A percentile compares a stretch with the other conserved stretches of the same genome.
phyloP scores from a whole-genome alignment of 2,797 vertebrate genomes.

The Menidia menidia region DNA sequence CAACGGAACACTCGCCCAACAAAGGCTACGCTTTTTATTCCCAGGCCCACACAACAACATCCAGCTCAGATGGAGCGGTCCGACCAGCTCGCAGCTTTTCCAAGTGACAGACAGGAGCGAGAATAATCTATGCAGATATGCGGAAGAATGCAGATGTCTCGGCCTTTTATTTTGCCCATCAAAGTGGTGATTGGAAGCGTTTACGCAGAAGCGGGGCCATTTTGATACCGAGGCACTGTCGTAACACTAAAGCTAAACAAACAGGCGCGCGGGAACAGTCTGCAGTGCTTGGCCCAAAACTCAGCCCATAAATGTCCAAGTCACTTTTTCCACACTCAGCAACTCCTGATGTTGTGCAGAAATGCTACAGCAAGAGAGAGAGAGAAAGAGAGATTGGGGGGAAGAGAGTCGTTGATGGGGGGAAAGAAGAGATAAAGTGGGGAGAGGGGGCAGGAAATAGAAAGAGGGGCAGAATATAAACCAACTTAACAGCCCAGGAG shows the following conservation, averaged over 20 bases:
- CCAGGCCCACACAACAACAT: constrained; percentile 39
- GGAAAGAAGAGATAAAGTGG: constrained; percentile 32
- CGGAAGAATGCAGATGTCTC: not conserved
- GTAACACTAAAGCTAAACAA: constrained; percentile 53
- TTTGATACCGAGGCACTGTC: constrained; percentile 50
- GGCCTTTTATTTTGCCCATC: constrained; percentile 33
- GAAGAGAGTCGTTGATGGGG: constrained; percentile 38
- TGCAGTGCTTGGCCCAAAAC: constrained; percentile 64
- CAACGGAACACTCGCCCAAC: constrained; percentile 14
- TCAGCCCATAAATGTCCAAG: constrained; percentile 68
- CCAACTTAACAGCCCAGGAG: constrained; percentile 55
- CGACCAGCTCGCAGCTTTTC: constrained; percentile 25
- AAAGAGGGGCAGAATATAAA: constrained; percentile 51
- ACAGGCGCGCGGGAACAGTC: constrained; percentile 43
- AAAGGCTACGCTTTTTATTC: constrained; percentile 20
- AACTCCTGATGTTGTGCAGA: constrained; percentile 63
- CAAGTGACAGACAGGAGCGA: constrained; percentile 35
- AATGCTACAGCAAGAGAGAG: constrained; percentile 34
- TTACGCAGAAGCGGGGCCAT: constrained; percentile 30
- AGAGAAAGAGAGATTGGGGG: constrained; percentile 7
- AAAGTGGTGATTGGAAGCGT: constrained; percentile 10
- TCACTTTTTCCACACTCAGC: constrained; percentile 82
- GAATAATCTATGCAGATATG: constrained; percentile 21
- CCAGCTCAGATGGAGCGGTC: constrained; percentile 22
- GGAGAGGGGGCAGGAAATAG: constrained; percentile 33